Evolutionary conservation across 2,888 invertebrate genomes (phyloP).

Genomic region (Drosophila meridiana): DNA sequence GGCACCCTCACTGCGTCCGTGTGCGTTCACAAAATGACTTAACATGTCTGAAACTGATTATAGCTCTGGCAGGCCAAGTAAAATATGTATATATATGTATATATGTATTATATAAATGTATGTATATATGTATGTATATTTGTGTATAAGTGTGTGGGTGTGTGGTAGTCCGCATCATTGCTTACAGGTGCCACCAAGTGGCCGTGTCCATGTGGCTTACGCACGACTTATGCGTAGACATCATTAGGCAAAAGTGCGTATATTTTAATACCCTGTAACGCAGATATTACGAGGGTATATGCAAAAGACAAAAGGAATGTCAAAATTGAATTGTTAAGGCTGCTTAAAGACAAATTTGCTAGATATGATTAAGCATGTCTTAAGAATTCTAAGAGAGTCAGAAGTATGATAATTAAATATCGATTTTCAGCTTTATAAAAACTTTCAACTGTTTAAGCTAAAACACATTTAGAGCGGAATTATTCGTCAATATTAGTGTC

Average conservation of each 20-base stretch:
- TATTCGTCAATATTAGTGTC: too few relatives aligned
- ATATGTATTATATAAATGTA: not conserved
- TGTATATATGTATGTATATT: not conserved
- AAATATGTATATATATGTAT: constrained; percentile 24
- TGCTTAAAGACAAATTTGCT: not conserved
- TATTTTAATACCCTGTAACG: constrained; percentile 17
- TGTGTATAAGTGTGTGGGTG: not conserved
- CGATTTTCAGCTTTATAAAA: too few relatives aligned
- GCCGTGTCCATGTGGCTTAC: constrained; percentile 43
- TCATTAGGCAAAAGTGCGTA: constrained; percentile 63
- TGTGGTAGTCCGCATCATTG: constrained; percentile 48
- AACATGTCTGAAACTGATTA: constrained; percentile 73
- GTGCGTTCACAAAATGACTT: constrained; percentile 67
- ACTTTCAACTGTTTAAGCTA: too few relatives aligned
- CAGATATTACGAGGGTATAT: not conserved
- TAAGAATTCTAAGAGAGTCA: too few relatives aligned
- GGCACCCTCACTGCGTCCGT: not conserved
- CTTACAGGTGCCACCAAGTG: constrained; percentile 40
- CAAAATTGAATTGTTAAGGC: not conserved
- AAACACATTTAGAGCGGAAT: too few relatives aligned
- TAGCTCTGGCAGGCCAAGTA: constrained; percentile 60
- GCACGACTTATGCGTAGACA: constrained; percentile 59
- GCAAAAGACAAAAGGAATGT: too few relatives aligned
- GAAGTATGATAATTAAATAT: not conserved
- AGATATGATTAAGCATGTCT: not conserved